A percentile compares a stretch with the other conserved stretches of the same genome.
These are phyloP conservation scores for Drosophila setifemur DNA, from an alignment of 1,140 invertebrate species.

Conservation along the genomic window DNA sequence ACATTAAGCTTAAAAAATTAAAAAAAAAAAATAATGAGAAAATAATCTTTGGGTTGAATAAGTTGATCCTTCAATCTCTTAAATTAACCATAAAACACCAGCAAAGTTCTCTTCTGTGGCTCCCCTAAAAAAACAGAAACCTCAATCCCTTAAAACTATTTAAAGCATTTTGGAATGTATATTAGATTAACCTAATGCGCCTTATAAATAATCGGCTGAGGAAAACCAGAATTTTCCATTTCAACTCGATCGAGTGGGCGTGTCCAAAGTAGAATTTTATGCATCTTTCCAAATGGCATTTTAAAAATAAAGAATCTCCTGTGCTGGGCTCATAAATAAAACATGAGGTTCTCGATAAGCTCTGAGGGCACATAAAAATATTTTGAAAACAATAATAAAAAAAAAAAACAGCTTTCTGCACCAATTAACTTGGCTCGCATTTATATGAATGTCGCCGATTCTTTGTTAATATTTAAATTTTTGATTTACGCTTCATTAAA, in stretches of 20 bases:
- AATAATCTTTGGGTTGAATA: background rate
- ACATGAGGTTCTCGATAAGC: conserved; percentile 36
- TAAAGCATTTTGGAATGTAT: conserved; percentile 16
- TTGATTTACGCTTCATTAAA: conserved; percentile 67
- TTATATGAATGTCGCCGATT: background rate
- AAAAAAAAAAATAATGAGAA: background rate
- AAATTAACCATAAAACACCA: background rate
- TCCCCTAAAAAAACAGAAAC: background rate
- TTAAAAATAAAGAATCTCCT: conserved; percentile 41
- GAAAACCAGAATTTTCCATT: conserved; percentile 38
- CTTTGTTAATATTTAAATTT: conserved; percentile 39
- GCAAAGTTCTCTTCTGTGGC: background rate
- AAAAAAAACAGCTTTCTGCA: conserved; percentile 50
- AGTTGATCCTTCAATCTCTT: background rate
- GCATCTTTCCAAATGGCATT: conserved; percentile 45
- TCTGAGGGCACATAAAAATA: conserved; percentile 27
- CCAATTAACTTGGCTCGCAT: conserved; percentile 52
- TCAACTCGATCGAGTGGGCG: conserved; percentile 40
- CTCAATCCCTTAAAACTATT: conserved; percentile 40
- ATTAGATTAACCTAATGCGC: conserved; percentile 52
- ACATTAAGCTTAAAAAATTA: no score
- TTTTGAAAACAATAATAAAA: conserved; percentile 27
- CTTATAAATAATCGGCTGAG: conserved; percentile 62
- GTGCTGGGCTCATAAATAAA: conserved; percentile 59
- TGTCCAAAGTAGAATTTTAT: conserved; percentile 56